Conservation (phyloP, 2,888 invertebrate species). For the Cheilosia scutellata region DNA sequence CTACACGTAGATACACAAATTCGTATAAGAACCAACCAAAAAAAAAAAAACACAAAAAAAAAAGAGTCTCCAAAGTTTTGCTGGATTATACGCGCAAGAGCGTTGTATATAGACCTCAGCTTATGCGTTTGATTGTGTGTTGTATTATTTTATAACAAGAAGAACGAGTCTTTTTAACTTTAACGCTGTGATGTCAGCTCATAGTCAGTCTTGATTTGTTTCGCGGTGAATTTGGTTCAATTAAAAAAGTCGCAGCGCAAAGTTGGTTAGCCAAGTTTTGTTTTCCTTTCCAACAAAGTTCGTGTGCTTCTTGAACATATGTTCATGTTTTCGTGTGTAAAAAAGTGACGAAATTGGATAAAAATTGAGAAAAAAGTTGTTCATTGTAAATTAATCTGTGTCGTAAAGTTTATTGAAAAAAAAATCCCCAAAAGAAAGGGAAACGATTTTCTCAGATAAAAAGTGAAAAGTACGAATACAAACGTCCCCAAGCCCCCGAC, state of each 20-base stretch:
- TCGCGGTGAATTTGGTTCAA: constrained; percentile 74
- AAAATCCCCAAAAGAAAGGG: constrained; percentile 28
- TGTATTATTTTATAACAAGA: constrained; percentile 65
- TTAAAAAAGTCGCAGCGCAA: constrained; percentile 17
- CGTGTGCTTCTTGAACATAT: constrained; percentile 49
- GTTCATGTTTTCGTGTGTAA: constrained; percentile 52
- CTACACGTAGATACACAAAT: not conserved
- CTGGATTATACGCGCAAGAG: constrained; percentile 62
- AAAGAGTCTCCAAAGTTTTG: constrained; percentile 57
- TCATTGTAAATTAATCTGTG: constrained; percentile 21
- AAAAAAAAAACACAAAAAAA: constrained; percentile 7
- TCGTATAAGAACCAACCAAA: not conserved
- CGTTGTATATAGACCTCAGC: constrained; percentile 45
- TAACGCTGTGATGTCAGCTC: constrained; percentile 67
- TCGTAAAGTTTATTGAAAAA: constrained; percentile 22
- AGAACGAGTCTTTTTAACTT: constrained; percentile 66
- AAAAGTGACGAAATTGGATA: constrained; percentile 45
- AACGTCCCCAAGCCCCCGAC: not conserved
- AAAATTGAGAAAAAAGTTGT: constrained; percentile 25
- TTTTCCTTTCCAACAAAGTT: not conserved
- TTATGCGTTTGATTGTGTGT: constrained; percentile 64
- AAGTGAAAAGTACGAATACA: constrained; percentile 49
- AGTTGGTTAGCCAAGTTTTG: constrained; percentile 12
- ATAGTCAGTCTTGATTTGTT: constrained; percentile 74
- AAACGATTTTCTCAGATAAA: constrained; percentile 26